Evolutionary conservation across 2,888 invertebrate species (phyloP).

Genomic region (Caenorhabditis imperialis): DNA sequence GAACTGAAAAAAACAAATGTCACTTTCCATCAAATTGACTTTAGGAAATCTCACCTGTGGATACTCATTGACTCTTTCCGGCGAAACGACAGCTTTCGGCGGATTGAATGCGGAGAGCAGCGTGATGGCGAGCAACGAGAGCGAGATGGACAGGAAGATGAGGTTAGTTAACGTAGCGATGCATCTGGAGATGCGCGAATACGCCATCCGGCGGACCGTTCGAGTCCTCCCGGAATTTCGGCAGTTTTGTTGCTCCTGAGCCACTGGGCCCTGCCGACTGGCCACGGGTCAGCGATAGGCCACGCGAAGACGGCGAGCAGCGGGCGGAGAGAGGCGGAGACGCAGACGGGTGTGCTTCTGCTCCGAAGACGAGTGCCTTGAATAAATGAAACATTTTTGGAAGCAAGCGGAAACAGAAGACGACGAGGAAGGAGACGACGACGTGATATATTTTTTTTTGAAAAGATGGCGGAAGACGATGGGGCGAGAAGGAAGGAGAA

Average conservation of each 20-base stretch:
- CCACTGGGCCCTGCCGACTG: conserved; percentile 16
- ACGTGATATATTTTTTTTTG: conserved; percentile 21
- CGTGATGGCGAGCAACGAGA: conserved; percentile 35
- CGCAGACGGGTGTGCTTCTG: conserved; percentile 28
- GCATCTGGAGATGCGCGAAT: conserved; percentile 37
- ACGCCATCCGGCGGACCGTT: conserved; percentile 45
- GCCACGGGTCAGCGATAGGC: conserved; percentile 35
- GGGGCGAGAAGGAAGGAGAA: conserved; percentile 4
- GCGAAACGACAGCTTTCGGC: conserved; percentile 40
- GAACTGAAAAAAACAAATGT: conserved; percentile 27
- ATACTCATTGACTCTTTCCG: conserved; percentile 44
- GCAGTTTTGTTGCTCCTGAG: not conserved
- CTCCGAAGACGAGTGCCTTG: conserved; percentile 10
- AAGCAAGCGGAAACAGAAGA: conserved; percentile 11
- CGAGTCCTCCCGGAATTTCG: conserved; percentile 11
- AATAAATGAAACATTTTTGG: conserved; percentile 36
- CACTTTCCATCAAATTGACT: not conserved
- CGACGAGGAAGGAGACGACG: not conserved
- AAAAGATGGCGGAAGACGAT: conserved; percentile 3
- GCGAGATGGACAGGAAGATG: conserved; percentile 34
- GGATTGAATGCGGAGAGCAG: conserved; percentile 49
- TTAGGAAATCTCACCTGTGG: conserved; percentile 33
- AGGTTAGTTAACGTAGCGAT: conserved; percentile 47
- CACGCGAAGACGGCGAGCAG: conserved; percentile 7
- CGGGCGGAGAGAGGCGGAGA: conserved; percentile 9